phyloP scores from a whole-genome alignment of 2,797 vertebrate genomes.

The Simalia tracyae region DNA sequence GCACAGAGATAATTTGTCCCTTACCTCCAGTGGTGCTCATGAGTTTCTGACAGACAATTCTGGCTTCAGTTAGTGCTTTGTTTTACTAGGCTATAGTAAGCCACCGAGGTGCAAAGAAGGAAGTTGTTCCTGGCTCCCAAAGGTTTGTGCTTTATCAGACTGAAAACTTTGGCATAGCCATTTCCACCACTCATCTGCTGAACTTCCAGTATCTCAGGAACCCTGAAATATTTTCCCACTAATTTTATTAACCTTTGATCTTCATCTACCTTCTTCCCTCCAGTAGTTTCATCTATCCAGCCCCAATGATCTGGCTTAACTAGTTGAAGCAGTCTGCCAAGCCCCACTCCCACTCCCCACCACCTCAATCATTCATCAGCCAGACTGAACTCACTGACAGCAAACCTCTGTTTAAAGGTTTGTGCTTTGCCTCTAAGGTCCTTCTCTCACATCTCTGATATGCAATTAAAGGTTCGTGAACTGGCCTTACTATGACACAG shows the following conservation, averaged over 20 bases:
- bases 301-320: not conserved
- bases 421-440: not conserved
- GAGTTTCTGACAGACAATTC: constrained; percentile 11
- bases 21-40: constrained; percentile 3
- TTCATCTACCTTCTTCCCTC: not conserved
- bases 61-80: not conserved
- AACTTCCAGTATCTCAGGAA: not conserved
- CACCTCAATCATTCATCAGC: not conserved
- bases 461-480: not conserved
- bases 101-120: not conserved
- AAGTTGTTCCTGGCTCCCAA: not conserved
- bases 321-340: not conserved
- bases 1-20: not conserved
- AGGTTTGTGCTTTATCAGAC: not conserved
- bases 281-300: not conserved
- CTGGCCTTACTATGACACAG: not conserved
- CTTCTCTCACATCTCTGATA: not conserved
- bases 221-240: not conserved
- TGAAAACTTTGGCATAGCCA: not conserved
- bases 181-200: not conserved
- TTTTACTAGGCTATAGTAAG: not conserved
- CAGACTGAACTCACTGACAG: not conserved
- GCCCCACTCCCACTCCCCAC: not conserved
- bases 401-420: not conserved
- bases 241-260: not conserved